Evolutionary conservation across 2,888 invertebrate species (phyloP).

Genomic region (Pilophorus perplexus): DNA sequence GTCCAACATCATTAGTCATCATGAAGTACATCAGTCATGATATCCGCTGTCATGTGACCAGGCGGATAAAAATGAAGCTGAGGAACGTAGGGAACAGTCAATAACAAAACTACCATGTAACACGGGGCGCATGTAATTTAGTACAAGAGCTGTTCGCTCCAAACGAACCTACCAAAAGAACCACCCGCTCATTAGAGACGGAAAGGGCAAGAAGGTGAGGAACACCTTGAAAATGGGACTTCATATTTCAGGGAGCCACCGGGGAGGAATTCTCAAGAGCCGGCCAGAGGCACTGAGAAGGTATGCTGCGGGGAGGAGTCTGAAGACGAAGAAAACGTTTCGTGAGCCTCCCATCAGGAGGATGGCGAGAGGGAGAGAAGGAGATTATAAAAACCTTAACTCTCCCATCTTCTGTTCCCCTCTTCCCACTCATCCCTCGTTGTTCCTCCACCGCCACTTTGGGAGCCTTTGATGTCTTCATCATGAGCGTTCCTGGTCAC

Average conservation of each 20-base stretch:
- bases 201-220: conserved; percentile 18
- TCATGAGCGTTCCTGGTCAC: conserved; percentile 29
- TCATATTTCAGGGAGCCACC: conserved; percentile 39
- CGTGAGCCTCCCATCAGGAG: conserved; percentile 23
- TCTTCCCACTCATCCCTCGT: conserved; percentile 6
- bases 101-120: conserved; percentile 34
- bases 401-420: conserved; percentile 14
- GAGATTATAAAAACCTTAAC: conserved; percentile 29
- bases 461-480: conserved; percentile 40
- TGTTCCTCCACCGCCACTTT: conserved; percentile 32
- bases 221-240: conserved; percentile 18
- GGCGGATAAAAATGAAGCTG: background rate
- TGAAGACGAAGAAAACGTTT: conserved; percentile 4
- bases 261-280: background rate
- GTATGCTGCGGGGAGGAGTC: conserved; percentile 19
- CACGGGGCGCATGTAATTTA: conserved; percentile 35
- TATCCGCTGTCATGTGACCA: conserved; percentile 20
- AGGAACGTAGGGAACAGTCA: conserved; percentile 6
- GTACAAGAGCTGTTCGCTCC: background rate
- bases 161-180: background rate
- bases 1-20: conserved; percentile 23
- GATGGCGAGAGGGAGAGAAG: conserved; percentile 17
- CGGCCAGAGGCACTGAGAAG: conserved; percentile 17
- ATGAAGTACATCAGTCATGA: conserved; percentile 19
- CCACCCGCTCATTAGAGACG: conserved; percentile 20